phyloP scores from a whole-genome alignment of 37 sponge, comb jelly and placozoan genomes.

The Trichoplax adhaerens region DNA sequence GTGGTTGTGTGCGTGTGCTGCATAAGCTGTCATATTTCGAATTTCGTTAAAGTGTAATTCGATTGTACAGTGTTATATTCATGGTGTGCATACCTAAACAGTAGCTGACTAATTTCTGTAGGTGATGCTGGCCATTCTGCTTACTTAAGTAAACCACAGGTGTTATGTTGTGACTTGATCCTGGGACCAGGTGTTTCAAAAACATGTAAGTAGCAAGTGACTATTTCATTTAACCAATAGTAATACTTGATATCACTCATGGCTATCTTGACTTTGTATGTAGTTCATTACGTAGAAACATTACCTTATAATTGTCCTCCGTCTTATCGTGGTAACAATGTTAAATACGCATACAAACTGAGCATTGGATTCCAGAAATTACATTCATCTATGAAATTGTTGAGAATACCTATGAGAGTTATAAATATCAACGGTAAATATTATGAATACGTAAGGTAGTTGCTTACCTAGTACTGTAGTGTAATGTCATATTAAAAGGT shows the following conservation, averaged over 20 bases:
- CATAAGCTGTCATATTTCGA: no score
- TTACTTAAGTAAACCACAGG: neutral
- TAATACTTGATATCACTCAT: no score
- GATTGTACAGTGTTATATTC: no score
- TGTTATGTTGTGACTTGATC: conserved; percentile 52
- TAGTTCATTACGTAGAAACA: conserved; percentile 50
- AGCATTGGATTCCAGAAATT: conserved; percentile 60
- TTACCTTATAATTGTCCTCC: conserved; percentile 61
- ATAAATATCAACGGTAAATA: conserved; percentile 44
- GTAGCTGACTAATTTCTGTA: no score
- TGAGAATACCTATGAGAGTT: conserved; percentile 57
- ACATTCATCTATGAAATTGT: conserved; percentile 28
- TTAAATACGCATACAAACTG: conserved; percentile 74
- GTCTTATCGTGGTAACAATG: conserved; percentile 57
- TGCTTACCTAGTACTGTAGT: no score
- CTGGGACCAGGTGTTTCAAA: conserved; percentile 54
- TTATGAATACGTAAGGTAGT: no score
- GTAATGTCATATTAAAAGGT: neutral
- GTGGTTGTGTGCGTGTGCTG: no score
- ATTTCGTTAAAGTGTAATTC: no score
- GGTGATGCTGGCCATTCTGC: no score
- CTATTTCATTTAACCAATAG: no score
- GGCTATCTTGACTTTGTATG: neutral
- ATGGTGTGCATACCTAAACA: no score
- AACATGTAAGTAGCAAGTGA: conserved; percentile 24